Evolutionary conservation across 2,888 invertebrate genomes (phyloP), one percentile per base, ranked within the genome.

Genomic region (Odontocolon sp.): DNA sequence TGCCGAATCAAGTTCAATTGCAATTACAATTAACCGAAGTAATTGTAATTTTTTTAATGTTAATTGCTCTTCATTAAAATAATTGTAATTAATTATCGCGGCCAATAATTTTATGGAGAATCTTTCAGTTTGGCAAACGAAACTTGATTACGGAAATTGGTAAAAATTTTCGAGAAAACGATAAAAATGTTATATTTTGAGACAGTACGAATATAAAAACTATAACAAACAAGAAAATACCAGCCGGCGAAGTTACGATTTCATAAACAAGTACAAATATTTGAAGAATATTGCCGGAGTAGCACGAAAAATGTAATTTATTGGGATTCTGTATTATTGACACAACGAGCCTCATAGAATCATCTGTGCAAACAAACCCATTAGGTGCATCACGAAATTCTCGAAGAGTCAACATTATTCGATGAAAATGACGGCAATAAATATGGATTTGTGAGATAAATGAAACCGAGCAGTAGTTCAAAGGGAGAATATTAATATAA

Each of bases 361-460:
- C 80, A 80, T 81, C 76, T 81, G 81, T 78, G 78, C 80, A 81
- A 81, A 81, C 72, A 81, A 54, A 66, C 38, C 75, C 80, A 80
- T 81, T 80, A 80, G 72, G 33, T 28, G 64, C 68, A 74, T 76
- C 59, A 31, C 45, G 59, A 61, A 77, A 69, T 73, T 73, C 66
- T 31, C 69, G 54, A 59, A 54, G 77, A 64, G 64, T 66, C 59
- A 73, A 52, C 64, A 16, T 52, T 52, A 11, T 11, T 28, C 56
- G 23, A 14, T 16, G 2, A 21, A 33, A 57, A n/a, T n/a, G n/a
- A 28, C 14, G 64, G 64, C 59, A 66, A 73, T 77, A 73, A 77
- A 77, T 73, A 73, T 66, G 77, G 77, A 77, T 73, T 73, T 73
- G 59, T 26, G 52, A 33, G 38, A 63, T 42, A 77, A 73, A 73